These are phyloP conservation scores for Lipotes vexillifer DNA, from an alignment of 2,113 vertebrate species.

Conservation along the genomic window DNA sequence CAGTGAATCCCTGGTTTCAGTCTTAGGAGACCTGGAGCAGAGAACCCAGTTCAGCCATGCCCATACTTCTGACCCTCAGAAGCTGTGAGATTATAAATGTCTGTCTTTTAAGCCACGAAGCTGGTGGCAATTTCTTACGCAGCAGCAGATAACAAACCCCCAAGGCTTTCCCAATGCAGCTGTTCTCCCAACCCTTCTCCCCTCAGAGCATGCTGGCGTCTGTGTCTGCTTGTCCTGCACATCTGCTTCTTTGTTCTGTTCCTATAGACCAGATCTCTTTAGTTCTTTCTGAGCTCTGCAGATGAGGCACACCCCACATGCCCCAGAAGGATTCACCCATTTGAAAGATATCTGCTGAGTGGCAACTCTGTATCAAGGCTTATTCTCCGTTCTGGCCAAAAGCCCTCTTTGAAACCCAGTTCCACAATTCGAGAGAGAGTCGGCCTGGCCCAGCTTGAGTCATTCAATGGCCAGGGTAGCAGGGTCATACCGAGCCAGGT, in stretches of 20 bases:
- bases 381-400: background rate
- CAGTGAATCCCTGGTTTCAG: background rate
- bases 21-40: background rate
- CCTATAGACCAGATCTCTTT: background rate
- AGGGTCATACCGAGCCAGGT: fast-evolving
- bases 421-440: background rate
- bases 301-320: background rate
- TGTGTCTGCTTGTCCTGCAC: background rate
- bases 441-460: background rate
- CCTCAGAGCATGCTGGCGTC: background rate
- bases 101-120: background rate
- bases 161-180: fast-evolving
- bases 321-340: background rate
- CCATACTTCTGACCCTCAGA: background rate
- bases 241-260: background rate
- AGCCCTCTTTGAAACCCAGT: background rate
- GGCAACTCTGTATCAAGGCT: background rate
- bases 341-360: background rate
- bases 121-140: fast-evolving
- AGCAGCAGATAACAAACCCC: background rate
- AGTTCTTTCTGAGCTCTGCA: background rate
- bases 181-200: fast-evolving
- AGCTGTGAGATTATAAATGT: background rate
- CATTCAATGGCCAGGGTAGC: background rate
- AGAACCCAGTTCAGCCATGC: background rate